A percentile compares a stretch with the other conserved stretches of the same genome.
These are phyloP conservation scores for Pygoscelis antarcticus DNA, from an alignment of 2,113 vertebrate species.

Conservation along the genomic window DNA sequence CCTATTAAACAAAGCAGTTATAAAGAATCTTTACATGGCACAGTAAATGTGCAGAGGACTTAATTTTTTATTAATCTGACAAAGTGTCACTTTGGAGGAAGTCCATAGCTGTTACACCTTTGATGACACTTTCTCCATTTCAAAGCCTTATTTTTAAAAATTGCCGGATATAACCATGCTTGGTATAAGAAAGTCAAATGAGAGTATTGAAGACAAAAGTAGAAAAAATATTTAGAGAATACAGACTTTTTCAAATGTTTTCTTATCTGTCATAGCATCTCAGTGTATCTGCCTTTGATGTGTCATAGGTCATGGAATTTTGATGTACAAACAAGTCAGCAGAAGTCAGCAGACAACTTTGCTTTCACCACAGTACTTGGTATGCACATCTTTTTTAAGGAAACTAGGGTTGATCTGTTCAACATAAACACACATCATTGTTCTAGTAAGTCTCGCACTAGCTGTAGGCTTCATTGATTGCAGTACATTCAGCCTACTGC, in stretches of 20 bases:
- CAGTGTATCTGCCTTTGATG: not conserved
- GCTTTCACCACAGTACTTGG: not conserved
- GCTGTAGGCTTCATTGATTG: not conserved
- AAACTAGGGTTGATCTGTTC: not conserved
- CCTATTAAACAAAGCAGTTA: conserved; percentile 35
- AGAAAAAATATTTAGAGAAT: not conserved
- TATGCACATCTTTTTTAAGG: not conserved
- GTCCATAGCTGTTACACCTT: not conserved
- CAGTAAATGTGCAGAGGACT: not conserved
- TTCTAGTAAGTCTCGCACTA: not conserved
- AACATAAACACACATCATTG: not conserved
- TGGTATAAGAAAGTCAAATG: not conserved
- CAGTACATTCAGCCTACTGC: not conserved
- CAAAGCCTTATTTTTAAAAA: not conserved
- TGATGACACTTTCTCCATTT: not conserved
- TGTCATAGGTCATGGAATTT: not conserved
- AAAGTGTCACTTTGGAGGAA: not conserved
- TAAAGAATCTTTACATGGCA: not conserved
- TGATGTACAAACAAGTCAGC: not conserved
- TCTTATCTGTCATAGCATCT: not conserved
- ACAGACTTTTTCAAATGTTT: not conserved
- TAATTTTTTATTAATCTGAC: not conserved
- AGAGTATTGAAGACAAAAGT: not conserved
- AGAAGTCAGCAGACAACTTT: not conserved
- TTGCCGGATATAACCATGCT: not conserved